Percentiles rank a stretch among this genome's conserved stretches.
phyloP scores from a whole-genome alignment of 2,888 invertebrate genomes.

The Pachliopta kotzebuea region DNA sequence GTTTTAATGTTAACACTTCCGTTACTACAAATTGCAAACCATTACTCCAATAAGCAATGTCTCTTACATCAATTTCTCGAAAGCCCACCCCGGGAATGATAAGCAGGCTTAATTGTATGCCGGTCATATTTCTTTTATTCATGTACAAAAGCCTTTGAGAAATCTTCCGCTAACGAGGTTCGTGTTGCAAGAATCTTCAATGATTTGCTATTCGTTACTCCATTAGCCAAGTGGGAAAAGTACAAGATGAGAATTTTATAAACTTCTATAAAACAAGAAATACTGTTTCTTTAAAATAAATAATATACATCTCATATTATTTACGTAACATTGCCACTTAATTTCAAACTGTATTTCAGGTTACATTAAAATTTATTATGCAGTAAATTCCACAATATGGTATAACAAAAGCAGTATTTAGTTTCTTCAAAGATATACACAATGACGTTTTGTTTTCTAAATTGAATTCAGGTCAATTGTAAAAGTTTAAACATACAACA shows the following conservation, averaged over 20 bases:
- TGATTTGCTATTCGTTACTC: conserved; percentile 8
- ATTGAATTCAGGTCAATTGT: conserved; percentile 3
- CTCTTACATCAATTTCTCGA: conserved; percentile 17
- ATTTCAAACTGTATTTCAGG: no score
- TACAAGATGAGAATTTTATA: conserved; percentile 7
- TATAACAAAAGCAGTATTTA: neutral
- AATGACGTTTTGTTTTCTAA: conserved; percentile 8
- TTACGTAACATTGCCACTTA: no score
- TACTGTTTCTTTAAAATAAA: neutral
- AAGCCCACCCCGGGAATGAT: conserved; percentile 9
- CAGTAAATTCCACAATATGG: no score
- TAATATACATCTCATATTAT: no score
- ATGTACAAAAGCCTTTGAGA: conserved; percentile 11
- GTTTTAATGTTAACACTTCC: conserved; percentile 6
- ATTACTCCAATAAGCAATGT: conserved; percentile 4
- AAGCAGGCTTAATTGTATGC: conserved; percentile 8
- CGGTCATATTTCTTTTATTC: conserved; percentile 22
- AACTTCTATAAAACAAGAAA: neutral
- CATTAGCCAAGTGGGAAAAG: conserved; percentile 5
- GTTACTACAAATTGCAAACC: conserved; percentile 9
- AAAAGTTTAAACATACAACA: neutral
- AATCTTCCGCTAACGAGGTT: conserved; percentile 20
- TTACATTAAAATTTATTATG: no score
- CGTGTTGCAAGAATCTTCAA: conserved; percentile 18
- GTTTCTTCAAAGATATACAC: conserved; percentile 1